Percentiles rank a stretch among this genome's conserved stretches.
These are phyloP conservation scores for Drosophila virilis DNA, from an alignment of 1,140 invertebrate species.

Conservation along the genomic window DNA sequence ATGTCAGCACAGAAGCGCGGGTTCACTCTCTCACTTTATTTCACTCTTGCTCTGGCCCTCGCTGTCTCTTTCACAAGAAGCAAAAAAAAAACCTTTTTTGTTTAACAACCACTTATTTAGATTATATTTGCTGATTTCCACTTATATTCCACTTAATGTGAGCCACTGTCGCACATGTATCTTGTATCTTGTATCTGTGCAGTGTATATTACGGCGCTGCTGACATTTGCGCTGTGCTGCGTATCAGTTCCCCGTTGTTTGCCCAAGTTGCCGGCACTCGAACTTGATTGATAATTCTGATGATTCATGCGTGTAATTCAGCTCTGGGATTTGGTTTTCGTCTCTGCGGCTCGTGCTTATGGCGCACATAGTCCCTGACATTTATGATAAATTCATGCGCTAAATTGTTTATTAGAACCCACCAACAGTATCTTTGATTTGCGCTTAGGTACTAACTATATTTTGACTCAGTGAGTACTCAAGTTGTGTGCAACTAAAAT, in stretches of 20 bases:
- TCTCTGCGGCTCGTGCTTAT: slow-evolving; percentile 20
- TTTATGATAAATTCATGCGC: slow-evolving; percentile 49
- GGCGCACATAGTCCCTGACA: slow-evolving; percentile 42
- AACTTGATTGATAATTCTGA: slow-evolving; percentile 80
- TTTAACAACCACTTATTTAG: slow-evolving; percentile 82
- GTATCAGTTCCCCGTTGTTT: slow-evolving; percentile 52
- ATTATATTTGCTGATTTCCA: slow-evolving; percentile 83
- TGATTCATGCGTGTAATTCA: slow-evolving; percentile 77
- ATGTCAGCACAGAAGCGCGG: slow-evolving; percentile 46
- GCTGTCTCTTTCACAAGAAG: slow-evolving; percentile 10
- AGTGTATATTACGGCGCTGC: slow-evolving; percentile 19
- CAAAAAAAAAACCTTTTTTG: slow-evolving; percentile 50
- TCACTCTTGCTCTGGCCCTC: slow-evolving; percentile 2
- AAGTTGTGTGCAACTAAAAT: slow-evolving; percentile 1
- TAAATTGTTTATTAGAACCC: slow-evolving; percentile 26
- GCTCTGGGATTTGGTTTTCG: slow-evolving; percentile 39
- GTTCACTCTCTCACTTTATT: neutral
- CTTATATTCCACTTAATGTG: slow-evolving; percentile 75
- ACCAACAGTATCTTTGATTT: slow-evolving; percentile 4
- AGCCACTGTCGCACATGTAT: slow-evolving; percentile 29
- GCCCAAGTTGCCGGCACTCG: slow-evolving; percentile 58
- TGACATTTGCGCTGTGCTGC: slow-evolving; percentile 31
- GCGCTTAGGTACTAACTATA: neutral
- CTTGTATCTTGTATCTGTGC: slow-evolving; percentile 25
- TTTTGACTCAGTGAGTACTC: neutral